Conservation (phyloP, 2,888 invertebrate genomes). For the Nemapogon koenigi region DNA sequence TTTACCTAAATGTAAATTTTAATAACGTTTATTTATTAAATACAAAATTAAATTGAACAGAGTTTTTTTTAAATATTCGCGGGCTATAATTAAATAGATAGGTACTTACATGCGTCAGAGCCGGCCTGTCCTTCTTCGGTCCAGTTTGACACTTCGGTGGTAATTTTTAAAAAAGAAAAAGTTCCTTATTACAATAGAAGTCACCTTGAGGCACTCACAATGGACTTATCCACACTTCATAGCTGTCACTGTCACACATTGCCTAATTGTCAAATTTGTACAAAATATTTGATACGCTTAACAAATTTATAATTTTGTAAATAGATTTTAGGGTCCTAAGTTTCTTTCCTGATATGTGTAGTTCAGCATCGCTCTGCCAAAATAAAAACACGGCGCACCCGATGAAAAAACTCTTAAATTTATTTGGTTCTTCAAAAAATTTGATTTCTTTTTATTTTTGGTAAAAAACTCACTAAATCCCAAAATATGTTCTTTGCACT, state of each 20-base stretch:
- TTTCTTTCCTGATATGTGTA: constrained; percentile 58
- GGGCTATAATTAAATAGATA: no score
- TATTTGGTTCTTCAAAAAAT: no score
- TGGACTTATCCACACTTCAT: constrained; percentile 42
- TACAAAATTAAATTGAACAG: no score
- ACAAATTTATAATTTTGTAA: constrained; percentile 24
- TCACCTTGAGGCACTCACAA: constrained; percentile 42
- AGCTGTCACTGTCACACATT: constrained; percentile 48
- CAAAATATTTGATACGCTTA: constrained; percentile 39
- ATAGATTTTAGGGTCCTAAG: constrained; percentile 55
- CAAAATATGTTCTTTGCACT: constrained; percentile 27
- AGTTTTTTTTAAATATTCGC: no score
- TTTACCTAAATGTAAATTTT: no score
- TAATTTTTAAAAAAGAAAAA: constrained; percentile 55
- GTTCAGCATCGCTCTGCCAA: constrained; percentile 31
- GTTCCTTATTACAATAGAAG: constrained; percentile 37
- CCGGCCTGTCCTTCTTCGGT: constrained; percentile 59
- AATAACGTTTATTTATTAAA: no score
- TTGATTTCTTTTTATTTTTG: constrained; percentile 20
- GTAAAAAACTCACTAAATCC: constrained; percentile 42
- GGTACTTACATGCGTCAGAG: constrained; percentile 61
- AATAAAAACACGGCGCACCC: constrained; percentile 30
- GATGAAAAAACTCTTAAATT: no score
- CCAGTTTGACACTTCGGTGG: constrained; percentile 63
- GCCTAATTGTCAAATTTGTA: constrained; percentile 34